Conservation (phyloP, 2,113 vertebrate genomes). For the Sander lucioperca region DNA sequence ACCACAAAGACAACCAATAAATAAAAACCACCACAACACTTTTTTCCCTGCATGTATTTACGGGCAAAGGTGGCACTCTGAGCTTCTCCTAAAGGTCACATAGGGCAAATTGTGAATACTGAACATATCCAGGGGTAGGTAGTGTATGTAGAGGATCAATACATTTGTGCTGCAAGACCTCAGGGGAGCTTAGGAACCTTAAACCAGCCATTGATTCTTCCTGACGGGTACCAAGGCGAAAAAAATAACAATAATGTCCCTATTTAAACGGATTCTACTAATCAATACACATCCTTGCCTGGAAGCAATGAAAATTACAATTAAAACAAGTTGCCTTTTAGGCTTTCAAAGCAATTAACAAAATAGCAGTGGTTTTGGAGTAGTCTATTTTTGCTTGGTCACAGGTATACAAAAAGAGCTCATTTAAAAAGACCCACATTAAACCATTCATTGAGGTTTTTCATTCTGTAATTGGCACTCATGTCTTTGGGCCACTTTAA, state of each 20-base stretch:
- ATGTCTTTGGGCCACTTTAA: conserved; percentile 15
- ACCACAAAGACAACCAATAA: too few species aligned
- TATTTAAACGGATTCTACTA: conserved; percentile 20
- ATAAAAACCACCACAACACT: not conserved
- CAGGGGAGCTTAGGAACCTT: conserved; percentile 28
- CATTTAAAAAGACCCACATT: not conserved
- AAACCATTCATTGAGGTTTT: not conserved
- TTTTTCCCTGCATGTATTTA: not conserved
- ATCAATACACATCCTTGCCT: conserved; percentile 18
- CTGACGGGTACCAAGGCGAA: not conserved
- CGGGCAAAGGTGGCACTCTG: conserved; percentile 7
- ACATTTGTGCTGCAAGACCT: conserved; percentile 34
- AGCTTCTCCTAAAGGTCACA: conserved; percentile 23
- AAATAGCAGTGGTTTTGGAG: not conserved
- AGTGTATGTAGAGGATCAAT: conserved; percentile 33
- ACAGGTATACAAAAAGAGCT: not conserved
- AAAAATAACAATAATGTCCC: conserved; percentile 11
- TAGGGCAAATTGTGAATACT: not conserved
- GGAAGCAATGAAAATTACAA: not conserved
- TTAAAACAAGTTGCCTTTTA: conserved; percentile 4
- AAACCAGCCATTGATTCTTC: conserved; percentile 36
- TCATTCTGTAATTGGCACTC: not conserved
- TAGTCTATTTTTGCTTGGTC: not conserved
- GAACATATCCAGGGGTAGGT: conserved; percentile 7
- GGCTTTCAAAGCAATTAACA: not conserved